These are phyloP conservation scores for Alsophila aescularia DNA, from an alignment of 2,888 invertebrate genomes.

Conservation along the genomic window DNA sequence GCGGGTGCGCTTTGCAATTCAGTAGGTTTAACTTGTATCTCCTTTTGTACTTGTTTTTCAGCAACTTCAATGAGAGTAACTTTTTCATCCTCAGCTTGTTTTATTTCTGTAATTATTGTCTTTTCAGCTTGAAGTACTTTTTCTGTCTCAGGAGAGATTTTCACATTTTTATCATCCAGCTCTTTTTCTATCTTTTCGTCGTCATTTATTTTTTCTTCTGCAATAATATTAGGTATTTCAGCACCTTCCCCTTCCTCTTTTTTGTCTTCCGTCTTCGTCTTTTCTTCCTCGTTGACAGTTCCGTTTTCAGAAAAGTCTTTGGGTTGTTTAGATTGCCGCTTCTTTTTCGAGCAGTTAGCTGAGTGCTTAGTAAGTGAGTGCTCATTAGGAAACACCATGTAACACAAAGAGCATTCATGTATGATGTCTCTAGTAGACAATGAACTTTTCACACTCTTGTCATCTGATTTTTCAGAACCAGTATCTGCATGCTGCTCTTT, in stretches of 20 bases:
- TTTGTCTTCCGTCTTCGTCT: conserved; percentile 28
- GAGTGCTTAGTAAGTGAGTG: conserved; percentile 78
- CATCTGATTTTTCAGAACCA: conserved; percentile 74
- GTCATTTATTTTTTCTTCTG: conserved; percentile 29
- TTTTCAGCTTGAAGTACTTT: conserved; percentile 25
- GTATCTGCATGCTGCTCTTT: conserved; percentile 76
- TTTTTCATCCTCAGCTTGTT: conserved; percentile 1
- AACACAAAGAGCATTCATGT: conserved; percentile 80
- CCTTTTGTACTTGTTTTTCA: conserved; percentile 29
- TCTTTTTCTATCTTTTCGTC: conserved; percentile 12
- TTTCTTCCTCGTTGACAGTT: conserved; percentile 31
- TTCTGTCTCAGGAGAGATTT: conserved; percentile 24
- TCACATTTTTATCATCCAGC: conserved; percentile 5
- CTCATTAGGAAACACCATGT: conserved; percentile 82
- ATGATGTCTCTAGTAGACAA: conserved; percentile 79
- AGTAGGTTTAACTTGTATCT: conserved; percentile 28
- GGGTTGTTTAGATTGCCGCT: conserved; percentile 63
- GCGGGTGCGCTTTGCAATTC: conserved; percentile 33
- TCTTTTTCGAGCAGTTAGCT: conserved; percentile 65
- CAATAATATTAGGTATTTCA: conserved; percentile 29
- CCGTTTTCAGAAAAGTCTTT: conserved; percentile 45
- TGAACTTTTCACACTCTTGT: conserved; percentile 72
- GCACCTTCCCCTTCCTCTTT: conserved; percentile 33
- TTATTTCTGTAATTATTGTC: conserved; percentile 10
- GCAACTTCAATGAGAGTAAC: conserved; percentile 24